These are phyloP conservation scores for Pseudorectes ferrugineus DNA, from an alignment of 2,113 vertebrate genomes.

Conservation along the genomic window DNA sequence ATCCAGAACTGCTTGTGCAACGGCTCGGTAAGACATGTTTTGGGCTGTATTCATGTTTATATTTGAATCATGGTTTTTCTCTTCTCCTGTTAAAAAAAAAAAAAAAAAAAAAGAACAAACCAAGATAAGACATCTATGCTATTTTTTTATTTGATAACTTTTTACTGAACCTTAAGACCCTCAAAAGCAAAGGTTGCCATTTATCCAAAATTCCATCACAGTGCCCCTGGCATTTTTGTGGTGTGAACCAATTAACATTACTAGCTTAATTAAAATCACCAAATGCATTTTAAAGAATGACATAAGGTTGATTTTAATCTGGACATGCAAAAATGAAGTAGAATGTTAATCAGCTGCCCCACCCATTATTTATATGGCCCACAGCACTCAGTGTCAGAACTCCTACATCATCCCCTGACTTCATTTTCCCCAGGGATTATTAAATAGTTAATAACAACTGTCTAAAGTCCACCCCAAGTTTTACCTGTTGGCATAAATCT, in stretches of 20 bases:
- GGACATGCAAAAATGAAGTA: neutral
- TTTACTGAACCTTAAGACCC: neutral
- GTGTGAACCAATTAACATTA: neutral
- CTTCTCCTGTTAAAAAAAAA: neutral
- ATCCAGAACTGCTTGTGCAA: neutral
- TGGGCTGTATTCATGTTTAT: neutral
- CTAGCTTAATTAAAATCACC: conserved; percentile 7
- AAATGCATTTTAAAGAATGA: conserved; percentile 2
- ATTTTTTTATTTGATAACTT: neutral
- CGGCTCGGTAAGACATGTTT: rapidly evolving
- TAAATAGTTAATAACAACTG: conserved; percentile 19
- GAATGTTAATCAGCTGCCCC: neutral
- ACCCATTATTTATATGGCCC: neutral
- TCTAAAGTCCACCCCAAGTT: neutral
- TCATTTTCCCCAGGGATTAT: conserved; percentile 16
- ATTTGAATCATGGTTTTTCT: neutral
- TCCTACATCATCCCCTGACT: conserved; percentile 20
- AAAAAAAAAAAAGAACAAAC: neutral
- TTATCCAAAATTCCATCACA: neutral
- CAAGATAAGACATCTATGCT: neutral
- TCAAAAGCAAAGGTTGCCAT: neutral
- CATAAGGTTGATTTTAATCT: conserved; percentile 41
- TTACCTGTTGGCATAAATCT: conserved; percentile 11
- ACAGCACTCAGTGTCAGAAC: neutral
- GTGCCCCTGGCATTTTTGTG: neutral